Evolutionary conservation across 1,140 invertebrate genomes (phyloP).

Genomic region (Nixonia krombeini): DNA sequence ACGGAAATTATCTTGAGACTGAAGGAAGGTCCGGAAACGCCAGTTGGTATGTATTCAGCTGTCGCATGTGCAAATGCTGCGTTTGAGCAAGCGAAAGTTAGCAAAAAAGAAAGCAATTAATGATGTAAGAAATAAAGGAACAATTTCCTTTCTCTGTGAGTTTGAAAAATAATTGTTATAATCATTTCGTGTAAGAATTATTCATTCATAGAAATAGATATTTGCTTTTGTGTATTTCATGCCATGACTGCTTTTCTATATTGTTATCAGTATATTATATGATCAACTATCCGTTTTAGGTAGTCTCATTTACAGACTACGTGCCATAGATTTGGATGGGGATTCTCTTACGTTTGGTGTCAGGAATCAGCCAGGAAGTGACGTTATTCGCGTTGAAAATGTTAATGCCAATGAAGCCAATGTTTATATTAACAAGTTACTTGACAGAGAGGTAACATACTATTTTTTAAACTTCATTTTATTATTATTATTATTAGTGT

Average conservation of each 20-base stretch:
- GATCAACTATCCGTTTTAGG: slow-evolving; percentile 73
- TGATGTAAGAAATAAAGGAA: no score
- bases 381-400: slow-evolving; percentile 88
- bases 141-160: no score
- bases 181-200: no score
- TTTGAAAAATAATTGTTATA: no score
- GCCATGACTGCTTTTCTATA: no score
- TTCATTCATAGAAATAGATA: no score
- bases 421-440: slow-evolving; percentile 88
- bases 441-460: slow-evolving; percentile 93
- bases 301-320: slow-evolving; percentile 85
- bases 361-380: slow-evolving; percentile 82
- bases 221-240: no score
- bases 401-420: slow-evolving; percentile 85
- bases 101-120: no score
- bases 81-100: no score
- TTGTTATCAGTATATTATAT: no score
- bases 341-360: slow-evolving; percentile 89
- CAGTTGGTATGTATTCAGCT: slow-evolving; percentile 78
- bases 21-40: slow-evolving; percentile 89
- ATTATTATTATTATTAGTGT: no score
- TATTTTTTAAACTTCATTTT: neutral
- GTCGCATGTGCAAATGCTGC: no score
- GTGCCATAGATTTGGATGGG: slow-evolving; percentile 87
- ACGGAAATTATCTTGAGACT: slow-evolving; percentile 90